Conservation (phyloP, 2,888 invertebrate species). For the Acanthosepion pharaonis region DNA sequence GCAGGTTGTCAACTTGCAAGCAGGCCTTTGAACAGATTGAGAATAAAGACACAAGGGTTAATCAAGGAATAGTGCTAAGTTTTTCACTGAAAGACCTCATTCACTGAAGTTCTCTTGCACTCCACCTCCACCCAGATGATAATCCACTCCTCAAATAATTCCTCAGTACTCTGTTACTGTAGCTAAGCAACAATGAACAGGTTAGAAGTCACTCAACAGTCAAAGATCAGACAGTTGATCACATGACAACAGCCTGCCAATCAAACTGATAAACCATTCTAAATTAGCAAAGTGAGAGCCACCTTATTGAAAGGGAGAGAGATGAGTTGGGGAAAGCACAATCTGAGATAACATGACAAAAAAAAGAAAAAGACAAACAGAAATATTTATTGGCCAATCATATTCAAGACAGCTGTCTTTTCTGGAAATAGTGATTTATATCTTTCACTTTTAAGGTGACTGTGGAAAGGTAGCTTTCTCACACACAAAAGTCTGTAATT, state of each 20-base stretch:
- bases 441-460: background rate
- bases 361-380: background rate
- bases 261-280: background rate
- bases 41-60: no score
- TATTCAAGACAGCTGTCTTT: background rate
- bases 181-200: background rate
- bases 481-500: background rate
- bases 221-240: slow-evolving; percentile 33
- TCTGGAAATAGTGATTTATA: background rate
- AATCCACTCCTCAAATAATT: background rate
- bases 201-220: background rate
- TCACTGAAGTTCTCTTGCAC: background rate
- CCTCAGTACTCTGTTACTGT: background rate
- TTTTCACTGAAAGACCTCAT: background rate
- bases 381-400: background rate
- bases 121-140: background rate
- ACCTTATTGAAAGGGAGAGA: background rate
- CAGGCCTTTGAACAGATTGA: no score
- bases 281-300: background rate
- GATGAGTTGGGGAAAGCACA: background rate
- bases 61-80: background rate
- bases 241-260: background rate
- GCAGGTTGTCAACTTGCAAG: no score
- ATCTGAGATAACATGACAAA: background rate
- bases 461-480: background rate